phyloP scores from a whole-genome alignment of 2,113 vertebrate genomes.

The Lepus americanus region DNA sequence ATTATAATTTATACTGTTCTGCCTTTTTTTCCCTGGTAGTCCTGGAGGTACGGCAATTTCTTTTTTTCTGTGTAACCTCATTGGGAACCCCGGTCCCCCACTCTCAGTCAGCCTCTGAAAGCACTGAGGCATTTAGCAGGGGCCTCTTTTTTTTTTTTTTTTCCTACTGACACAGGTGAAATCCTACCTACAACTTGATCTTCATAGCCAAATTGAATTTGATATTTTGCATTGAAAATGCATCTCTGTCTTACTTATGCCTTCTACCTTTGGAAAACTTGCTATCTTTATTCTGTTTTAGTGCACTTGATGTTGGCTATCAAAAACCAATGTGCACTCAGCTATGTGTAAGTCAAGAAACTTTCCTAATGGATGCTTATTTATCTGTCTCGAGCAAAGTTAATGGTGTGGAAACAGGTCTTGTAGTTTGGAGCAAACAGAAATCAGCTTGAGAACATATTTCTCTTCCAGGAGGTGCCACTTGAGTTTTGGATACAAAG shows the following conservation, averaged over 20 bases:
- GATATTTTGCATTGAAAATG: constrained; percentile 31
- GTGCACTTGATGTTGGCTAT: not conserved
- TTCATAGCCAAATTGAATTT: constrained; percentile 9
- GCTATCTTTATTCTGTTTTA: constrained; percentile 32
- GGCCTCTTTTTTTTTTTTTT: not conserved
- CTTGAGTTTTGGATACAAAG: constrained; percentile 34
- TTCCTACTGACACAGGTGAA: constrained; percentile 16
- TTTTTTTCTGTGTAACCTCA: not conserved
- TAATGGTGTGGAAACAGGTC: constrained; percentile 59
- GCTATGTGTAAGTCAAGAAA: not conserved
- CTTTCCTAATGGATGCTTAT: constrained; percentile 34
- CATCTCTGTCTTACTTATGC: not conserved
- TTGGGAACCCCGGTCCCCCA: not conserved
- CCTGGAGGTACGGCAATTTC: not conserved
- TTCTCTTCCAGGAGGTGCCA: constrained; percentile 62
- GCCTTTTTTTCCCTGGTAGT: not conserved
- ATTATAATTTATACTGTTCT: not conserved
- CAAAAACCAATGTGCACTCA: not conserved
- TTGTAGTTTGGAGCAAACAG: constrained; percentile 54
- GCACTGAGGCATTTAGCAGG: not conserved
- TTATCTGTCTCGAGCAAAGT: not conserved
- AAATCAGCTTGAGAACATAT: constrained; percentile 59
- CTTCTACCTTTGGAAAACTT: constrained; percentile 59
- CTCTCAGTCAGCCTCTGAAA: not conserved
- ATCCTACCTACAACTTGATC: not conserved